Percentiles rank a stretch among this genome's conserved stretches.
phyloP scores from a whole-genome alignment of 1,140 invertebrate genomes.

The Dendroctonus ponderosae region DNA sequence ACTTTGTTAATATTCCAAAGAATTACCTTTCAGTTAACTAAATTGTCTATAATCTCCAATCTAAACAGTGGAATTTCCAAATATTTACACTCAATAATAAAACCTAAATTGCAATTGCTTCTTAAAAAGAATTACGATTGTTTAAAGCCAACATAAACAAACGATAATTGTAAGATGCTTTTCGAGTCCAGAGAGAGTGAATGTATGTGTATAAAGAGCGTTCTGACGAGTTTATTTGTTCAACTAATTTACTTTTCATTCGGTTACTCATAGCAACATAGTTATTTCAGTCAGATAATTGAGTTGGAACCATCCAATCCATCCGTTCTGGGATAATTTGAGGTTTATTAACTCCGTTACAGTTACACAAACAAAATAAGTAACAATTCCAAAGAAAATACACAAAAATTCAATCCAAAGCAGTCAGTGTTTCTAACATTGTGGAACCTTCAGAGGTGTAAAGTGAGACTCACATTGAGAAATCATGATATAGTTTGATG shows the following conservation, averaged over 20 bases:
- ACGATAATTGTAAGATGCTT: conserved; percentile 29
- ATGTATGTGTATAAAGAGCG: conserved; percentile 7
- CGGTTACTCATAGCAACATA: no score
- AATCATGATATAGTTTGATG: no score
- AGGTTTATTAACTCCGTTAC: no score
- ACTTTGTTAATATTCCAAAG: neutral
- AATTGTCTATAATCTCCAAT: neutral
- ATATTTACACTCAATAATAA: conserved; percentile 26
- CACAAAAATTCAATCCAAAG: no score
- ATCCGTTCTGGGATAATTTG: no score
- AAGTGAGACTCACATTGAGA: no score
- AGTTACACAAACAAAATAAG: no score
- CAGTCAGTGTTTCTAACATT: no score
- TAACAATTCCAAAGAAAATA: no score
- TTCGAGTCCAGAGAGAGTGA: conserved; percentile 13
- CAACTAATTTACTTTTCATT: neutral
- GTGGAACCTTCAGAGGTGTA: no score
- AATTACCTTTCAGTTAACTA: neutral
- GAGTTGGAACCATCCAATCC: no score
- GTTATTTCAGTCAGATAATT: no score
- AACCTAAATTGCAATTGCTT: conserved; percentile 17
- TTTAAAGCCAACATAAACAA: conserved; percentile 24
- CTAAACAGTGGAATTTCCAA: conserved; percentile 16
- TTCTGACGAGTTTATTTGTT: neutral
- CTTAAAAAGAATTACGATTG: conserved; percentile 32